These are phyloP conservation scores for Lepus timidus DNA, from an alignment of 2,113 vertebrate genomes.

Conservation along the genomic window DNA sequence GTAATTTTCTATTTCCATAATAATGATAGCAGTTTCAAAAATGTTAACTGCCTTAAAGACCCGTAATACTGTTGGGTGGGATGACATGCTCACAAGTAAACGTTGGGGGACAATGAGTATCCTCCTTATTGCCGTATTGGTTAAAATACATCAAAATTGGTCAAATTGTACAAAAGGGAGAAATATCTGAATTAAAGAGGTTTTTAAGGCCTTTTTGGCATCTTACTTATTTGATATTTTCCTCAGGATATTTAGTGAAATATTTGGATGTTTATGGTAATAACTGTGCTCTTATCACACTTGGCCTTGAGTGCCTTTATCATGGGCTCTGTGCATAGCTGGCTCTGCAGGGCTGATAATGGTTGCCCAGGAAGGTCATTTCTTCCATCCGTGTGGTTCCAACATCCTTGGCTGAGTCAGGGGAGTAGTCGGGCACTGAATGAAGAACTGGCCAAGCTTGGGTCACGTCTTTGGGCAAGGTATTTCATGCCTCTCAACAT, in stretches of 20 bases:
- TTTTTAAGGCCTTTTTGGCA: background rate
- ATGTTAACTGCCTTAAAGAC: background rate
- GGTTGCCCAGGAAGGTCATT: background rate
- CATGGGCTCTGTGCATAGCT: background rate
- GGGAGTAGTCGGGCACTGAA: background rate
- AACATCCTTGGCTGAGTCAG: background rate
- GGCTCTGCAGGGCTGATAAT: background rate
- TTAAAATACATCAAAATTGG: too few species aligned
- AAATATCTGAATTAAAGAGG: background rate
- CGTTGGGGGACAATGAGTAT: too few species aligned
- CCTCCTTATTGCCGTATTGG: too few species aligned
- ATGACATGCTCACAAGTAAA: too few species aligned
- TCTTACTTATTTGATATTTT: constrained; percentile 34
- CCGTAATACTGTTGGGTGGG: background rate
- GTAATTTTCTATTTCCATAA: background rate
- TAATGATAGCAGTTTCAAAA: background rate
- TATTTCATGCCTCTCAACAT: background rate
- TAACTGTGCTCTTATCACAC: background rate
- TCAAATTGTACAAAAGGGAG: too few species aligned
- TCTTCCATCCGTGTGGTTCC: background rate
- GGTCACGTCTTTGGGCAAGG: background rate
- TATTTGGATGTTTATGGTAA: background rate
- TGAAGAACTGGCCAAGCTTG: rapidly evolving
- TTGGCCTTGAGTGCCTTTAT: background rate
- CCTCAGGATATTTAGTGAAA: background rate